Percentiles rank a stretch among this genome's conserved stretches.
Evolutionary conservation across 1,140 invertebrate species (phyloP).

Genomic region (Zaprionus camerounensis): DNA sequence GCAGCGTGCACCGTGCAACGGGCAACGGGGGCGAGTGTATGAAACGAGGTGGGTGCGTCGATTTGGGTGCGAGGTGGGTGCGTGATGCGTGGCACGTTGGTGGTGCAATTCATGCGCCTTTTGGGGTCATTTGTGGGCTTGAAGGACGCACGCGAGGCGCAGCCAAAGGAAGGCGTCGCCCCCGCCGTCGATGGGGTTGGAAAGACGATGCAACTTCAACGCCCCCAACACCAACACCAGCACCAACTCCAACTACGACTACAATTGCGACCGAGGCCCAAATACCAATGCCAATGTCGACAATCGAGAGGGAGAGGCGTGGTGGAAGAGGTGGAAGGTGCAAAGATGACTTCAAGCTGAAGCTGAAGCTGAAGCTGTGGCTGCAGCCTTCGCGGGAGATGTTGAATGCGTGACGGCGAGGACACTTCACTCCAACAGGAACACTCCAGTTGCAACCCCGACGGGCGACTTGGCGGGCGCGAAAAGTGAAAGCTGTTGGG

Average conservation of each 20-base stretch:
- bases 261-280: background rate
- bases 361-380: background rate
- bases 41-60: conserved; percentile 1
- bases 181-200: conserved; percentile 38
- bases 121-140: conserved; percentile 45
- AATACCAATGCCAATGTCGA: conserved; percentile 35
- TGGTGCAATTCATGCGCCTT: conserved; percentile 46
- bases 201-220: conserved; percentile 35
- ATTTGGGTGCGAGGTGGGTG: background rate
- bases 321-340: conserved; percentile 24
- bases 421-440: conserved; percentile 4
- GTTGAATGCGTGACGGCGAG: background rate
- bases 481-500: conserved; percentile 45
- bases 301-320: background rate
- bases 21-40: conserved; percentile 9
- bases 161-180: conserved; percentile 14
- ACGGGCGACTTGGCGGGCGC: conserved; percentile 21
- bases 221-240: background rate
- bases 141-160: conserved; percentile 64
- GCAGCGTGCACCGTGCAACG: background rate
- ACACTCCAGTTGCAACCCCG: conserved; percentile 34
- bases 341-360: conserved; percentile 37
- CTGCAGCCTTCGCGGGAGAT: conserved; percentile 1
- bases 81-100: conserved; percentile 17
- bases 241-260: background rate